Percentiles rank a stretch among this genome's conserved stretches.
phyloP scores from a whole-genome alignment of 30 jellyfish, hydroid and myxozoan species.

The Aurelia sp. region DNA sequence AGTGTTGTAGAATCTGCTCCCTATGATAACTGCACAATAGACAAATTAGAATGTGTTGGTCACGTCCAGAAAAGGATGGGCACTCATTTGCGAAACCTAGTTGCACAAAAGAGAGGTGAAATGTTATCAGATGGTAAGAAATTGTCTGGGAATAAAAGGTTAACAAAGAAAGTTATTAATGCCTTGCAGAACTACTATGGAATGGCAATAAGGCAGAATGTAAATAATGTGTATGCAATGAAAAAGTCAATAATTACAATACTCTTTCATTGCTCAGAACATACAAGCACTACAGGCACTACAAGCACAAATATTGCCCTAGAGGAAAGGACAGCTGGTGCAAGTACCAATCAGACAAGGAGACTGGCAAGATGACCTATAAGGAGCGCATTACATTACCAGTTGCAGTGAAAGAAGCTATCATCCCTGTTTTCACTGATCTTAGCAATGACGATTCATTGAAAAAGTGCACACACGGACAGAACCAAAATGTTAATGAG shows the following conservation, averaged over 20 bases:
- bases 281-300: slow-evolving; percentile 8
- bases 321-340: slow-evolving; percentile 50
- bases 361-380: slow-evolving; percentile 42
- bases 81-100: no score
- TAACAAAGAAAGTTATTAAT: slow-evolving; percentile 16
- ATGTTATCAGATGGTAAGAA: background rate
- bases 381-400: slow-evolving; percentile 35
- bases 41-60: no score
- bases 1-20: background rate
- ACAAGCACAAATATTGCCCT: slow-evolving; percentile 52
- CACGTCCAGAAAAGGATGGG: no score
- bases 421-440: slow-evolving; percentile 21
- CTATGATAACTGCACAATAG: no score
- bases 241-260: slow-evolving; percentile 58
- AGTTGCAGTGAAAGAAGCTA: slow-evolving; percentile 38
- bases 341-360: slow-evolving; percentile 49
- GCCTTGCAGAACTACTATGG: slow-evolving; percentile 47
- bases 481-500: slow-evolving; percentile 35
- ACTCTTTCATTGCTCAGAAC: slow-evolving; percentile 41
- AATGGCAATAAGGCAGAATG: slow-evolving; percentile 63
- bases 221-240: slow-evolving; percentile 39
- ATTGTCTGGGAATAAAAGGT: no score
- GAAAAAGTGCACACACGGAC: slow-evolving; percentile 53
- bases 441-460: slow-evolving; percentile 24
- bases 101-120: no score